Base-by-base conservation (phyloP, 2,113 vertebrate species). In the Nibea coibor region DNA sequence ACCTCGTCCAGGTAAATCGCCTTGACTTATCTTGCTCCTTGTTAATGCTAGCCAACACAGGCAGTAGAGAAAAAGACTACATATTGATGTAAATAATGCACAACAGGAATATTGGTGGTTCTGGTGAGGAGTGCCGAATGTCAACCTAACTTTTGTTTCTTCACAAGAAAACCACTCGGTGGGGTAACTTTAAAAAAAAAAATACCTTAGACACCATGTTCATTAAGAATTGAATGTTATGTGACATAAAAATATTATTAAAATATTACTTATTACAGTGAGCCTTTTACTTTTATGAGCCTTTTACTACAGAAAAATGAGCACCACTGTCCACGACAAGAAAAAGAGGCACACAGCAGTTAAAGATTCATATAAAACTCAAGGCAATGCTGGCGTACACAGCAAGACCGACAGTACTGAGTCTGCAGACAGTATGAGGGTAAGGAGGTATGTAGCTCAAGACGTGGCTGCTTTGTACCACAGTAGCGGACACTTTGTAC, bases 391-490 rank as follows among this genome's bases (percentile, higher is more conserved):
- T 28, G 58, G 24, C 14, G 3, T 22, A 14, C 66, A 66, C 22
- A 65, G 51, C 31, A 31, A 35, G 48, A 57, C 69, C 19, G 48
- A 35, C n/a, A 64, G 74, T 67, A 35, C 7, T 12, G 26, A 54
- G 69, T 48, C 28, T 69, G 24, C 16, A 24, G 48, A 48, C 54
- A 68, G 24, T 48, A n/a, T 17, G 24, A 56, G 39, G 63, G 48
- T 17, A 20, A 50, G 73, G 43, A 70, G 66, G 39, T 9, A 26
- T 26, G 24, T 2, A 66, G 19, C 83, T 80, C 68, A 72, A 68
- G 65, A 63, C 54, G 51, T 42, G 54, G 31, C 14, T 51, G 54
- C 26, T 53, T 20, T 64, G 19, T 84, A 83, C 35, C 14, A 48
- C 26, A 68, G 57, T 5, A 22, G 31, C 22, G 39, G 28, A 57